Conservation (phyloP, 2,888 invertebrate species). For the Caenorhabditis sp. region DNA sequence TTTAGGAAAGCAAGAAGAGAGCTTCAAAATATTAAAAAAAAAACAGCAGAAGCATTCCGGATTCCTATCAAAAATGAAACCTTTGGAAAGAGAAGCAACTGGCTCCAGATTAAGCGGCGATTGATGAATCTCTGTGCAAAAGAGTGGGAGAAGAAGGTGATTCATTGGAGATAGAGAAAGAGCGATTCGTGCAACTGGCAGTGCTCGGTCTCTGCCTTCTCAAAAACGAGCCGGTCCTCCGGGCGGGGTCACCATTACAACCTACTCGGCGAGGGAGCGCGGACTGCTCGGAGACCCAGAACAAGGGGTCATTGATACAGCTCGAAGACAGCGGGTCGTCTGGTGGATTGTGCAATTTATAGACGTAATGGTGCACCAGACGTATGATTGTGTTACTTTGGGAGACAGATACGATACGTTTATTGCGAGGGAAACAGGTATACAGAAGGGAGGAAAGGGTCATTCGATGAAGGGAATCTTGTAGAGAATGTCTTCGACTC, state of each 20-base stretch:
- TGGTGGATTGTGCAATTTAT: constrained; percentile 48
- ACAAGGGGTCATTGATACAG: constrained; percentile 52
- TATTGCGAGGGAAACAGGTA: constrained; percentile 16
- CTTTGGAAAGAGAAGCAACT: constrained; percentile 29
- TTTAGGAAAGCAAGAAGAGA: too few species aligned
- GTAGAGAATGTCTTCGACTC: constrained; percentile 58
- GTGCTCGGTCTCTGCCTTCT: constrained; percentile 20
- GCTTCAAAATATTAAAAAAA: too few species aligned
- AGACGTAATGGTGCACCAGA: constrained; percentile 40
- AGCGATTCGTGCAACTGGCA: constrained; percentile 35
- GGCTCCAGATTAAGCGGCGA: neutral
- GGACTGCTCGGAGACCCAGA: constrained; percentile 21
- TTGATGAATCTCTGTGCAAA: constrained; percentile 38
- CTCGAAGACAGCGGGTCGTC: constrained; percentile 23
- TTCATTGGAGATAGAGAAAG: constrained; percentile 38
- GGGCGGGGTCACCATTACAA: constrained; percentile 58
- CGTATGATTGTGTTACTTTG: constrained; percentile 5
- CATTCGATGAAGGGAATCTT: constrained; percentile 53
- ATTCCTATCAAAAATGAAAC: neutral
- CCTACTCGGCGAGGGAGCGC: constrained; percentile 20
- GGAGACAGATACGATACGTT: constrained; percentile 12
- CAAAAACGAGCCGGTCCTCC: constrained; percentile 41
- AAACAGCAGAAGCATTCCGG: too few species aligned
- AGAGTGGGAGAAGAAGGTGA: constrained; percentile 32
- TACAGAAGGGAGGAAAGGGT: too few species aligned